These are phyloP conservation scores for Cenopis cana DNA, from an alignment of 2,888 invertebrate species.

Conservation along the genomic window DNA sequence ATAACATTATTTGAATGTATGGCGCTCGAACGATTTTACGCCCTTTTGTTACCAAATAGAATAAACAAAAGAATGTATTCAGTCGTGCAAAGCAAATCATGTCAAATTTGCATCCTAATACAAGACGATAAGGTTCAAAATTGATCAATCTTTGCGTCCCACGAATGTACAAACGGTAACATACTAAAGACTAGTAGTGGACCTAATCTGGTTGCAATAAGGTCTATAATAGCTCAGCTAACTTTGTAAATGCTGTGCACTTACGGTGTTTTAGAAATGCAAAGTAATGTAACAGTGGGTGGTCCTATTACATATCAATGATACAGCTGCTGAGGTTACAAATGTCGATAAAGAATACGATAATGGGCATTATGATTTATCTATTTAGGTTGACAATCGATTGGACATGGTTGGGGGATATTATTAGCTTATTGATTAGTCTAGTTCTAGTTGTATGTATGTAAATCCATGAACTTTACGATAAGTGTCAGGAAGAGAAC, in stretches of 20 bases:
- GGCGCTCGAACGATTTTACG: neutral
- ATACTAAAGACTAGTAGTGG: no score
- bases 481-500: neutral
- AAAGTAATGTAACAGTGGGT: conserved; percentile 2
- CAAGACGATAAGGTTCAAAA: neutral
- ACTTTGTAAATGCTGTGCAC: neutral
- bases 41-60: neutral
- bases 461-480: neutral
- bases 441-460: conserved; percentile 6
- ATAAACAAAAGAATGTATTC: neutral
- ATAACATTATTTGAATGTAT: neutral
- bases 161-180: neutral
- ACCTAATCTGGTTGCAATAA: neutral
- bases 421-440: neutral
- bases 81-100: neutral
- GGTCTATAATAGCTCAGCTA: neutral
- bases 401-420: neutral
- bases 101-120: neutral
- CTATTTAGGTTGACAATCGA: neutral
- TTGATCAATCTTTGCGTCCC: neutral
- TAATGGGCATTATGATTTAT: conserved; percentile 3
- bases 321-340: conserved; percentile 7
- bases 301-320: conserved; percentile 25
- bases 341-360: conserved; percentile 12
- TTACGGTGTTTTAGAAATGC: neutral